Conservation (phyloP, 2,888 invertebrate species). For the Limnephilus rhombicus region DNA sequence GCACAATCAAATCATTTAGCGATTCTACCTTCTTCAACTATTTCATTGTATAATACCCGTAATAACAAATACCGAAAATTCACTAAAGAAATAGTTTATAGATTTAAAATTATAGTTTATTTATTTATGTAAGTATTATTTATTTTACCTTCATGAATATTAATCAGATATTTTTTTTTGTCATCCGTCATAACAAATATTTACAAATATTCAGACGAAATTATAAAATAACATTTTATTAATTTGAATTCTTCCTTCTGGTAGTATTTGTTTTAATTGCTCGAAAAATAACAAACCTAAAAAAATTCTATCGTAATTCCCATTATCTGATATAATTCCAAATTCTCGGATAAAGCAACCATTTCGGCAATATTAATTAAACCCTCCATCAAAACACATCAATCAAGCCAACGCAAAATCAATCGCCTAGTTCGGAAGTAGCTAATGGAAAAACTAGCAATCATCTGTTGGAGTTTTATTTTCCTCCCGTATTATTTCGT, state of each 20-base stretch:
- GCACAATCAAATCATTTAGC: not conserved
- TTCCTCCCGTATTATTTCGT: constrained; percentile 46
- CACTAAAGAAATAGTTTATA: not conserved
- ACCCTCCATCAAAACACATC: constrained; percentile 59
- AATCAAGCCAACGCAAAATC: constrained; percentile 59
- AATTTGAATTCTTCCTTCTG: not conserved
- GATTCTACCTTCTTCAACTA: not conserved
- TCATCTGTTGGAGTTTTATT: constrained; percentile 41
- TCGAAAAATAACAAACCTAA: not conserved
- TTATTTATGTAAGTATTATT: not conserved
- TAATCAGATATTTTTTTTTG: not conserved
- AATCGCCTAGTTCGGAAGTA: constrained; percentile 56
- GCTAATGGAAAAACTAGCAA: constrained; percentile 51
- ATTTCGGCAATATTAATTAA: constrained; percentile 55
- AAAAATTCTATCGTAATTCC: not conserved
- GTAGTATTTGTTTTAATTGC: not conserved
- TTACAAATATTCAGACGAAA: not conserved
- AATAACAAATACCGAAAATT: not conserved
- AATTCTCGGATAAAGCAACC: constrained; percentile 11
- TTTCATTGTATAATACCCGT: not conserved
- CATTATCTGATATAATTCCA: constrained; percentile 21
- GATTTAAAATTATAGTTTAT: not conserved
- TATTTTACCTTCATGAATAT: not conserved
- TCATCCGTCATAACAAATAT: not conserved
- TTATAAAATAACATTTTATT: not conserved